Evolutionary conservation across 2,113 vertebrate species (phyloP).

Genomic region (Seriola dumerili): DNA sequence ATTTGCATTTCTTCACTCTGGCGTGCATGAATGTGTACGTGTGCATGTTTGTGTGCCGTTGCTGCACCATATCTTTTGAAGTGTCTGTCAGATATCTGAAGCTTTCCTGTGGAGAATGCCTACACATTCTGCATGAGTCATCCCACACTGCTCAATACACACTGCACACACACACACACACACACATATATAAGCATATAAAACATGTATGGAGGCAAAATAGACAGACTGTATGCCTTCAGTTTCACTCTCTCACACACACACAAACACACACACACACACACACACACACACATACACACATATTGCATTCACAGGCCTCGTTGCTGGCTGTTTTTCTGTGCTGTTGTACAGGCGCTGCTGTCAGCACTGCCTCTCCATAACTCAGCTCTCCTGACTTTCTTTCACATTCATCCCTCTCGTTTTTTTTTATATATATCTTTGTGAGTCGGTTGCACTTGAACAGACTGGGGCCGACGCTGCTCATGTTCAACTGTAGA

Average conservation of each 20-base stretch:
- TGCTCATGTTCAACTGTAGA: constrained; percentile 69
- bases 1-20: constrained; percentile 17
- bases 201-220: constrained; percentile 27
- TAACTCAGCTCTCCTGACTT: constrained; percentile 16
- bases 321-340: constrained; percentile 28
- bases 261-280: constrained; percentile 11
- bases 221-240: constrained; percentile 26
- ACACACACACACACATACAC: neutral
- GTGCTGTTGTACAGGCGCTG: constrained; percentile 5
- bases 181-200: constrained; percentile 9
- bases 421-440: neutral
- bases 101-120: constrained; percentile 56
- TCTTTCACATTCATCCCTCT: constrained; percentile 10
- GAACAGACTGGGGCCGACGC: constrained; percentile 36
- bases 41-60: constrained; percentile 25
- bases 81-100: constrained; percentile 64
- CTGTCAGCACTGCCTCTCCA: constrained; percentile 34
- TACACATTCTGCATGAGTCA: constrained; percentile 75
- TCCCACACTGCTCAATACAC: constrained; percentile 12
- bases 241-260: constrained; percentile 1
- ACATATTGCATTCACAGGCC: constrained; percentile 19
- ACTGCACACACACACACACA: constrained; percentile 19
- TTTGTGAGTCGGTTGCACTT: constrained; percentile 34
- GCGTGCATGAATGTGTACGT: constrained; percentile 18
- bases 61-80: constrained; percentile 44